phyloP scores from a whole-genome alignment of 1,140 invertebrate genomes.

The Ectropis grisescens region DNA sequence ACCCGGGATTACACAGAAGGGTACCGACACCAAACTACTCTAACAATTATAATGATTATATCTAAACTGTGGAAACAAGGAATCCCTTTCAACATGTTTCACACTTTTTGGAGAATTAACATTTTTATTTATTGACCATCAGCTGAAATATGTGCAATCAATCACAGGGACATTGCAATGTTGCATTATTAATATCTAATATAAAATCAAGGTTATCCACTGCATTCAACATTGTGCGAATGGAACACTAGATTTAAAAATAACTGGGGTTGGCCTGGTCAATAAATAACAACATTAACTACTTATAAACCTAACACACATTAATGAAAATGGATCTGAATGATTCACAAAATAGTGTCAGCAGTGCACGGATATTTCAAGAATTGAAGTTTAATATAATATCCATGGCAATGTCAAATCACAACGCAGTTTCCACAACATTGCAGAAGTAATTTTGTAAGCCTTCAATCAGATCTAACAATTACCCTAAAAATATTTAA shows the following conservation, averaged over 20 bases:
- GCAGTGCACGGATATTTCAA: slow-evolving; percentile 1
- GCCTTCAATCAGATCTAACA: slow-evolving; percentile 56
- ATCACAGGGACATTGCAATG: too few relatives aligned
- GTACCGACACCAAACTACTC: slow-evolving; percentile 69
- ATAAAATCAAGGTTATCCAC: too few relatives aligned
- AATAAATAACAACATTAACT: slow-evolving; percentile 23
- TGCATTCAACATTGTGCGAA: too few relatives aligned
- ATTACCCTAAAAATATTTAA: slow-evolving; percentile 28
- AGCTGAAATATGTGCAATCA: slow-evolving; percentile 3
- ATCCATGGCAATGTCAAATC: too few relatives aligned
- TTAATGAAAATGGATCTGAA: slow-evolving; percentile 53
- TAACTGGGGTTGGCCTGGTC: too few relatives aligned
- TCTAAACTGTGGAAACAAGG: slow-evolving; percentile 44
- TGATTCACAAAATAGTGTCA: slow-evolving; percentile 37
- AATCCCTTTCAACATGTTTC: slow-evolving; percentile 18
- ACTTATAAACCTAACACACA: slow-evolving; percentile 43
- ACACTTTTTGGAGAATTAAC: slow-evolving; percentile 13
- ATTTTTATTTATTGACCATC: slow-evolving; percentile 20
- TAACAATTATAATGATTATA: slow-evolving; percentile 63
- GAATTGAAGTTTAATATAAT: too few relatives aligned
- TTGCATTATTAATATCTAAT: too few relatives aligned
- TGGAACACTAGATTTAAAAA: too few relatives aligned
- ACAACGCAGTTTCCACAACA: too few relatives aligned
- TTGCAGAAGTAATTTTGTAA: slow-evolving; percentile 33
- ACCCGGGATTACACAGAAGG: slow-evolving; percentile 63